These are phyloP conservation scores for Dastarcus helophoroides DNA, from an alignment of 2,888 invertebrate genomes.

Conservation along the genomic window DNA sequence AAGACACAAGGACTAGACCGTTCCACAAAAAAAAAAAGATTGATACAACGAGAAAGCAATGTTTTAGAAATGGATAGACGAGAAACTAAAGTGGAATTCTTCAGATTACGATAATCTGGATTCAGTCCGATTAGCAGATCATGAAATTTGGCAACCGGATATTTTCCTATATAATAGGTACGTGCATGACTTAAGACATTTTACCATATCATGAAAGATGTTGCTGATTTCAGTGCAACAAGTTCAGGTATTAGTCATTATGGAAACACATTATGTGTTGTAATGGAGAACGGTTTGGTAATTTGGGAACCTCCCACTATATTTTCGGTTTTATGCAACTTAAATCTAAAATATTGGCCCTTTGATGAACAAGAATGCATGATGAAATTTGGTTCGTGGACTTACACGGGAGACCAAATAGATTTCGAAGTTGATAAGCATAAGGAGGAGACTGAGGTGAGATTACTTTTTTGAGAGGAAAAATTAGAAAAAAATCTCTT, in stretches of 20 bases:
- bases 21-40: no score
- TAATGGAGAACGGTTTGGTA: conserved; percentile 41
- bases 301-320: conserved; percentile 59
- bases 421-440: conserved; percentile 32
- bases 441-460: conserved; percentile 21
- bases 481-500: no score
- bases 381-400: conserved; percentile 64
- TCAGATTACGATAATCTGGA: conserved; percentile 53
- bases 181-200: no score
- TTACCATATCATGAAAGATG: no score
- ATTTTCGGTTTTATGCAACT: conserved; percentile 51
- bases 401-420: conserved; percentile 49
- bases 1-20: no score
- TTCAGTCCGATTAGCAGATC: conserved; percentile 49
- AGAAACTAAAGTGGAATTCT: conserved; percentile 61
- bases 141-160: conserved; percentile 72
- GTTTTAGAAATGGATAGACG: conserved; percentile 61
- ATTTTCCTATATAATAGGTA: conserved; percentile 58
- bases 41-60: neutral
- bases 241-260: conserved; percentile 48
- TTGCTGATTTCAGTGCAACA: conserved; percentile 42
- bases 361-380: conserved; percentile 56
- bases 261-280: conserved; percentile 45
- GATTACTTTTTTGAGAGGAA: no score
- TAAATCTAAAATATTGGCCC: conserved; percentile 64